These are phyloP conservation scores for Megaceryle alcyon DNA, from an alignment of 2,797 vertebrate genomes.

Conservation along the genomic window DNA sequence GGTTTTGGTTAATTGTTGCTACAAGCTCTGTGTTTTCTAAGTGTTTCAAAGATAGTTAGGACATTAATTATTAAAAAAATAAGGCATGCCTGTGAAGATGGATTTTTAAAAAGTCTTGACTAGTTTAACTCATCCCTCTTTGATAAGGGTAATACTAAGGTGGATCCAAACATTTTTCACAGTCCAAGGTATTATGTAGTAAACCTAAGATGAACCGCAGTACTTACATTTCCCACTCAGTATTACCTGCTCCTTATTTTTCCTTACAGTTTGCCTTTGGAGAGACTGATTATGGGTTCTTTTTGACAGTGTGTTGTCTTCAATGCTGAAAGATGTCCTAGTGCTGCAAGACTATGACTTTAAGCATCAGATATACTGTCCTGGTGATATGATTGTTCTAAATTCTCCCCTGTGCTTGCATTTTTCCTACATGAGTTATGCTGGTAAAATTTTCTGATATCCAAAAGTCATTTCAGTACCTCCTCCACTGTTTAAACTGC, in stretches of 20 bases:
- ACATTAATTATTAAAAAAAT: background rate
- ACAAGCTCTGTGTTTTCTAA: background rate
- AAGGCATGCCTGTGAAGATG: background rate
- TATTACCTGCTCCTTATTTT: background rate
- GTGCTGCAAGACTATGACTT: background rate
- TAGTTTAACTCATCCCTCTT: background rate
- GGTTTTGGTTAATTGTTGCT: background rate
- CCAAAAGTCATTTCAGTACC: background rate
- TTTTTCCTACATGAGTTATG: background rate
- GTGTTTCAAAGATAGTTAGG: background rate
- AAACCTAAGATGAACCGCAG: background rate
- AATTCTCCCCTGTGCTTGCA: background rate
- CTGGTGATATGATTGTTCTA: background rate
- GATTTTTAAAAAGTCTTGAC: background rate
- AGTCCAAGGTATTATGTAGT: background rate
- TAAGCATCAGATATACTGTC: background rate
- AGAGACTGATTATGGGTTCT: background rate
- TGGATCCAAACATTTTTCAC: background rate
- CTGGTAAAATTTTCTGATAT: background rate
- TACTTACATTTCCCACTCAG: background rate
- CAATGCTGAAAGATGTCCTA: background rate
- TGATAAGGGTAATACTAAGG: background rate
- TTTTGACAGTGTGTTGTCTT: background rate
- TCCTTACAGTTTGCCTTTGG: background rate
- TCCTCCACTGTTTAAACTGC: background rate